Base-by-base conservation (phyloP, 2,113 vertebrate species). In the Tetrax tetrax region DNA sequence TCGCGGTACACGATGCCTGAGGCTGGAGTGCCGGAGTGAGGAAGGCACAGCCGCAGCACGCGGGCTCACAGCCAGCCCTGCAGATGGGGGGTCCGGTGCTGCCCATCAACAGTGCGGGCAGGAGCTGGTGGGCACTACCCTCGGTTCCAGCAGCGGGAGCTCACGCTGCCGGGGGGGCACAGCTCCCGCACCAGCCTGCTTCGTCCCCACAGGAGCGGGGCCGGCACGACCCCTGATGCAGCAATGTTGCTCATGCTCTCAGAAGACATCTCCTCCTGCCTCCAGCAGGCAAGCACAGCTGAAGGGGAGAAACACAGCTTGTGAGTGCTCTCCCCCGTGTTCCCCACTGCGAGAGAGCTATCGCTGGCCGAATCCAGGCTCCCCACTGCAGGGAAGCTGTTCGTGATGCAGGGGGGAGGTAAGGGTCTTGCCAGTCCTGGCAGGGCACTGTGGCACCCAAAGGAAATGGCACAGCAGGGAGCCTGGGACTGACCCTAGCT, bases 21-120 rank as follows among this genome's bases (percentile, higher is more conserved):
- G 33, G n/a, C 61, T 24, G 65, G 19, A 31, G 20, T 41, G 21
- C 63, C 27, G 23, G 17, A 64, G 31, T 14, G 25, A 82, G 27
- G n/a, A 78, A 43, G 33, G 43, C 48, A 69, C 2, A 8, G 56
- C 41, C 35, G 41, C 59, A 61, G 75, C 12, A 0, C 1, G 1
- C 1, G 2, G 18, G 29, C 35, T 38, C 23, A 12, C 41, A 54
- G 63, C 37, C 5, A 3, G 47, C 29, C 5, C 74, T 17, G 47
- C 1, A 1, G 37, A 22, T 17, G 37, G 9, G 12, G 14, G 3
- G 37, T 41, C 41, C 2, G 1, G 41, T 0, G 0, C 25, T 41
- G 78, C 53, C 66, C 43, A 23, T 41, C 4, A 1, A 45, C 25
- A 6, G 33, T n/a, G n/a, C n/a, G n/a, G 33, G 24, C 17, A 50